A percentile compares a stretch with the other conserved stretches of the same genome.
Conservation (phyloP, 2,888 invertebrate species). For the Gerris lacustris region DNA sequence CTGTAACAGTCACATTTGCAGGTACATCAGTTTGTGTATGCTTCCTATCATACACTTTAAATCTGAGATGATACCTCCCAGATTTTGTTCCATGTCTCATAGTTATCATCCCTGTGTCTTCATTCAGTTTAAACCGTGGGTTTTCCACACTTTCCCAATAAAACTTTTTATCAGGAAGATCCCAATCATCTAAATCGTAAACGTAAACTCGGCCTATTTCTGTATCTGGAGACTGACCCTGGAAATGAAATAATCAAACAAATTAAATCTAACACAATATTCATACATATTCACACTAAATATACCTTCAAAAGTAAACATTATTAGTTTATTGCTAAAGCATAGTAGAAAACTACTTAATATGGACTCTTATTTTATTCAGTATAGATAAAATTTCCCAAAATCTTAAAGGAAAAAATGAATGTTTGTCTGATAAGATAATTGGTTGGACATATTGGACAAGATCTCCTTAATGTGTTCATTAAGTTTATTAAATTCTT, state of each 20-base stretch:
- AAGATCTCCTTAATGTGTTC: too few relatives aligned
- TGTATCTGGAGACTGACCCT: conserved; percentile 78
- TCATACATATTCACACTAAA: conserved; percentile 3
- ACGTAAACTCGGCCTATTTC: conserved; percentile 93
- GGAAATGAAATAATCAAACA: conserved; percentile 31
- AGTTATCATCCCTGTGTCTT: conserved; percentile 87
- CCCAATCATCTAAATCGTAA: conserved; percentile 97
- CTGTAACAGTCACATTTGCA: conserved; percentile 90
- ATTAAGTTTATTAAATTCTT: too few relatives aligned
- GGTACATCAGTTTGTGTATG: conserved; percentile 90
- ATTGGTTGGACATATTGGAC: too few relatives aligned
- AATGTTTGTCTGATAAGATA: too few relatives aligned
- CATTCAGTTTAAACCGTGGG: conserved; percentile 74
- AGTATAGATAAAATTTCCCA: too few relatives aligned
- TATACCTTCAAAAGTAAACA: neutral
- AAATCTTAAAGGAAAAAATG: too few relatives aligned
- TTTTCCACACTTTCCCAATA: conserved; percentile 83
- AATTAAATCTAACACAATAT: conserved; percentile 7
- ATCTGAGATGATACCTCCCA: conserved; percentile 63
- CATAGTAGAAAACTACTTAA: too few relatives aligned
- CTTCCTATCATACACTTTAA: conserved; percentile 82
- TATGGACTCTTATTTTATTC: too few relatives aligned
- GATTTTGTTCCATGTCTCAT: conserved; percentile 88
- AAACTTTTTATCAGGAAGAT: conserved; percentile 92
- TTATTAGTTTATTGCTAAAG: too few relatives aligned